These are phyloP conservation scores for Peucedramus taeniatus DNA, from an alignment of 2,113 vertebrate species.

Conservation along the genomic window DNA sequence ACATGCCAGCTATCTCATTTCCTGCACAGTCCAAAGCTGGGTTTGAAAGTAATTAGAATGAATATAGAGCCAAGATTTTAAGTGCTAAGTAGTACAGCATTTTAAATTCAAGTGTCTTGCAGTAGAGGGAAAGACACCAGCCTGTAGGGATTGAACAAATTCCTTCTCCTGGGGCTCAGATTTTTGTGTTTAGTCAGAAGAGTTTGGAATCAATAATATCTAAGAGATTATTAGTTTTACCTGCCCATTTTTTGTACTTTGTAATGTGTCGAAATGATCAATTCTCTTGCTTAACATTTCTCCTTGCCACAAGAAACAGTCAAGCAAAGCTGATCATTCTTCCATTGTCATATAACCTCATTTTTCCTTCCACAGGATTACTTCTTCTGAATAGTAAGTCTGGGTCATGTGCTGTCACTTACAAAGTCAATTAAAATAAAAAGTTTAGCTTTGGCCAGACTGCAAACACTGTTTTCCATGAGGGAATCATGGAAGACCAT, in stretches of 20 bases:
- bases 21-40: slow-evolving; percentile 22
- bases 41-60: slow-evolving; percentile 43
- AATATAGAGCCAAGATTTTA: slow-evolving; percentile 23
- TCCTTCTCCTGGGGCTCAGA: not conserved
- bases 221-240: not conserved
- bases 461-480: not conserved
- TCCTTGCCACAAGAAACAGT: not conserved
- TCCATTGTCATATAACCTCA: not conserved
- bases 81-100: slow-evolving; percentile 4
- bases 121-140: not conserved
- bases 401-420: not conserved
- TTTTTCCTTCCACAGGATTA: not conserved
- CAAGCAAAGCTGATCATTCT: not conserved
- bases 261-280: not conserved
- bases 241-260: not conserved
- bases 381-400: not conserved
- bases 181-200: not conserved
- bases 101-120: slow-evolving; percentile 17
- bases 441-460: not conserved
- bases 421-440: not conserved
- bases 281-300: not conserved
- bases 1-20: slow-evolving; percentile 31
- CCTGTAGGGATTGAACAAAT: not conserved
- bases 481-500: not conserved
- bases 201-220: not conserved